Conservation (phyloP, 35 echinoderm and acorn worm species). For the Holothuria glaberrima region DNA sequence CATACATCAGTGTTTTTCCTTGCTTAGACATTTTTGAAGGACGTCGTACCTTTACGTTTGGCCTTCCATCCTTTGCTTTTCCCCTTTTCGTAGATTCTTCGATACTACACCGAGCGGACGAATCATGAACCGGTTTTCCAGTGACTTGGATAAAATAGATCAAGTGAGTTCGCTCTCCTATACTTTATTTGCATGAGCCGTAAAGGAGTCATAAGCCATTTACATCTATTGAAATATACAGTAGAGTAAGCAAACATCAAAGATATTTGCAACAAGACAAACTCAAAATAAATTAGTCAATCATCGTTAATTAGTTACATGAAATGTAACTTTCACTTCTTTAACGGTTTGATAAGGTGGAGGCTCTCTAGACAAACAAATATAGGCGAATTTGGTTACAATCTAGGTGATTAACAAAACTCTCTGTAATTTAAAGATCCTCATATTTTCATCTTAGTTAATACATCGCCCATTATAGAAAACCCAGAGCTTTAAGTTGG, state of each 20-base stretch:
- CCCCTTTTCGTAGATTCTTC: conserved; percentile 65
- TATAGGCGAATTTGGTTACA: too few relatives aligned
- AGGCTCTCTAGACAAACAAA: too few relatives aligned
- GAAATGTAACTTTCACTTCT: too few relatives aligned
- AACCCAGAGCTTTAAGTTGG: not conserved
- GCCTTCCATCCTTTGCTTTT: not conserved
- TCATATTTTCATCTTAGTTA: not conserved
- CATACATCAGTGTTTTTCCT: not conserved
- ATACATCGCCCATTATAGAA: not conserved
- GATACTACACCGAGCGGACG: conserved; percentile 72
- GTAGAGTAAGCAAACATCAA: too few relatives aligned
- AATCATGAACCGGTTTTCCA: conserved; percentile 81
- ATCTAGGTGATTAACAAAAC: too few relatives aligned
- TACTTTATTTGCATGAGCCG: too few relatives aligned
- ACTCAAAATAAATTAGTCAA: too few relatives aligned
- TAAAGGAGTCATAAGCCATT: too few relatives aligned
- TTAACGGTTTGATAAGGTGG: too few relatives aligned
- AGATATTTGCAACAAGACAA: too few relatives aligned
- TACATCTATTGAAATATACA: not conserved
- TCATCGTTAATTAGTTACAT: not conserved
- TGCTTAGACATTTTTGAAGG: too few relatives aligned
- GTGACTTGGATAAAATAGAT: conserved; percentile 68
- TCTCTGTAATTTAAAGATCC: not conserved
- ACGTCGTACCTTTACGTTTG: not conserved
- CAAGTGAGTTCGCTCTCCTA: conserved; percentile 11